Evolutionary conservation across 2,113 vertebrate genomes (phyloP).

Genomic region (Oriolus oriolus): DNA sequence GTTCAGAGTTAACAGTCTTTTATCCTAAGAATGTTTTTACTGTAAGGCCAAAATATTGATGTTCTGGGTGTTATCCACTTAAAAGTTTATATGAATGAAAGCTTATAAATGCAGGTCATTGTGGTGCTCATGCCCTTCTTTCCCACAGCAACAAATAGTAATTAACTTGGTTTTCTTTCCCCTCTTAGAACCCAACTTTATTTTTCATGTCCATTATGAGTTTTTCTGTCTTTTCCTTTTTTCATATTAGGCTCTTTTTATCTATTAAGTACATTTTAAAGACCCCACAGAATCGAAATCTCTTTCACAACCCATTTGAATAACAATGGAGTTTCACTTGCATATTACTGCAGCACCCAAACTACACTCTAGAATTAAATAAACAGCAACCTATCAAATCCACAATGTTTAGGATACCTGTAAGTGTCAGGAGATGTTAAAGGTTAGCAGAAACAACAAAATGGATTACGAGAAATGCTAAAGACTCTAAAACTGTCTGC

Average conservation of each 20-base stretch:
- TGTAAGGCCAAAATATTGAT: slow-evolving; percentile 19
- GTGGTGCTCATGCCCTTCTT: neutral
- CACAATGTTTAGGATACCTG: neutral
- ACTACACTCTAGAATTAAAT: neutral
- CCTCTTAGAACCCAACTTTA: neutral
- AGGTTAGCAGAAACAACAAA: neutral
- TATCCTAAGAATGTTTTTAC: neutral
- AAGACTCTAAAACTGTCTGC: neutral
- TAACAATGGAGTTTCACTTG: neutral
- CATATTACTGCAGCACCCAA: neutral
- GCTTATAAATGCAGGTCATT: neutral
- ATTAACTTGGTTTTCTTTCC: neutral
- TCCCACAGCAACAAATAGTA: neutral
- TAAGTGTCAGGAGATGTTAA: neutral
- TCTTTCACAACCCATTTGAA: neutral
- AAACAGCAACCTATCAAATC: neutral
- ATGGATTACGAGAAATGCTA: neutral
- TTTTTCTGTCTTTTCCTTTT: neutral
- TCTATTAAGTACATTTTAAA: neutral
- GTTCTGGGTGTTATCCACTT: slow-evolving; percentile 20
- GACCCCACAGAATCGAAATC: neutral
- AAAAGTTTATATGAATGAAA: slow-evolving; percentile 8
- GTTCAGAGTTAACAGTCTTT: neutral
- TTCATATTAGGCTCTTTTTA: neutral
- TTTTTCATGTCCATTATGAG: neutral